phyloP scores from a whole-genome alignment of 2,888 invertebrate genomes.

The Caenorhabditis doughertyi region DNA sequence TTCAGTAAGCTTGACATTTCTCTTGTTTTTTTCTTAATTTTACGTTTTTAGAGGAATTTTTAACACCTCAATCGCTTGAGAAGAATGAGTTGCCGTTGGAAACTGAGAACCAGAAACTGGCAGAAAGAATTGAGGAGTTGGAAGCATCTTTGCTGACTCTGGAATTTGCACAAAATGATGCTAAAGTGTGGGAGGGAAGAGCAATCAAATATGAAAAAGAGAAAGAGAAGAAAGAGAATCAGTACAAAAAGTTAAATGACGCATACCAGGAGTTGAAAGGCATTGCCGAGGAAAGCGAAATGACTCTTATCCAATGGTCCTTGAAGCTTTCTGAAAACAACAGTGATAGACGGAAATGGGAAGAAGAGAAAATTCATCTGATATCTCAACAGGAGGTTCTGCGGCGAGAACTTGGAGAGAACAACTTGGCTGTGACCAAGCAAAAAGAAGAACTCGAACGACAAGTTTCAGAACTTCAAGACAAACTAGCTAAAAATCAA shows the following conservation, averaged over 20 bases:
- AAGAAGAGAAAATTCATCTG: conserved; percentile 48
- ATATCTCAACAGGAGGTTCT: conserved; percentile 38
- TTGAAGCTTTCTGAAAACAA: too few species aligned
- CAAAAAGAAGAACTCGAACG: conserved; percentile 41
- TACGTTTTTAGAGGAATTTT: conserved; percentile 27
- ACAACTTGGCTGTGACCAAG: conserved; percentile 25
- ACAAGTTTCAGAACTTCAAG: conserved; percentile 46
- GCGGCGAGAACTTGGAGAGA: conserved; percentile 55
- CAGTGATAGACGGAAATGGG: too few species aligned
- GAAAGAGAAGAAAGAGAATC: too few species aligned
- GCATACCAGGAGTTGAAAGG: too few species aligned
- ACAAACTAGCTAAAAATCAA: conserved; percentile 42
- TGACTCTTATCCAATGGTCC: too few species aligned
- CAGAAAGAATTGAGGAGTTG: conserved; percentile 55
- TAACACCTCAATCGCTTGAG: conserved; percentile 47
- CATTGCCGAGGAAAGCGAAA: too few species aligned
- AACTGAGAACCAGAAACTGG: conserved; percentile 53
- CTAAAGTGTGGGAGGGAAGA: too few species aligned
- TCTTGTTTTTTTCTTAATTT: background rate
- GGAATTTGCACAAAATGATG: too few species aligned
- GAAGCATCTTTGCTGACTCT: conserved; percentile 48
- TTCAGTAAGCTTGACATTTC: conserved; percentile 22
- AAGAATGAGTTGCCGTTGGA: conserved; percentile 43
- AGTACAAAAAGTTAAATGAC: too few species aligned
- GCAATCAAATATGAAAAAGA: too few species aligned